Conservation (phyloP, 2,113 vertebrate species). For the Piliocolobus tephrosceles region DNA sequence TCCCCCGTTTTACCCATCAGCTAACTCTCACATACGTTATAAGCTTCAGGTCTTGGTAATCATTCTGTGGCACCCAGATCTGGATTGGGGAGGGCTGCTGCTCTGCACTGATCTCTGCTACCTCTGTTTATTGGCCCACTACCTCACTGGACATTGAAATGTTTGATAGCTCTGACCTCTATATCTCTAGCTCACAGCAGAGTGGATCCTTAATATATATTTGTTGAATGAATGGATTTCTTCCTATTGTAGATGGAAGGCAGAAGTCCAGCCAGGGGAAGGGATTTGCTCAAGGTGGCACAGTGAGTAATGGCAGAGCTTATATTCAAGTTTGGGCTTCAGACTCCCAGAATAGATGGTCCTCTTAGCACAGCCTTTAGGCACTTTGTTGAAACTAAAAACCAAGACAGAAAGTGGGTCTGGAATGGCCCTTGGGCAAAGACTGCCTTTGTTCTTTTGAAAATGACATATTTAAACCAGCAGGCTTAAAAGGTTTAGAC, state of each 20-base stretch:
- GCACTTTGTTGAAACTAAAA: not conserved
- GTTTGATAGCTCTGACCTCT: not conserved
- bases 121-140: not conserved
- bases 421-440: not conserved
- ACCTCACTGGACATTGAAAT: accelerated
- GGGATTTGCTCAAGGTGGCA: not conserved
- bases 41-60: not conserved
- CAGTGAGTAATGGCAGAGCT: not conserved
- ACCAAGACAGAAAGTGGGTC: not conserved
- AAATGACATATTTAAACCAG: not conserved
- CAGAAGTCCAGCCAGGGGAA: not conserved
- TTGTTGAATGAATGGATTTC: not conserved
- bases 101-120: not conserved
- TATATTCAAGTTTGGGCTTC: not conserved
- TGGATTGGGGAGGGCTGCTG: not conserved
- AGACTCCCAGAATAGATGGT: not conserved
- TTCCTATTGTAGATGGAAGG: not conserved
- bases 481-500: not conserved
- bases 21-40: not conserved
- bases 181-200: not conserved
- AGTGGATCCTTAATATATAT: not conserved
- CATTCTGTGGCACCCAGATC: not conserved
- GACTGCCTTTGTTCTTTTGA: not conserved
- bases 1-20: not conserved
- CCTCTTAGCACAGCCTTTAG: not conserved